Percentiles rank a stretch among this genome's conserved stretches.
These are phyloP conservation scores for Mastomys coucha DNA, from an alignment of 2,113 vertebrate genomes.

Conservation along the genomic window DNA sequence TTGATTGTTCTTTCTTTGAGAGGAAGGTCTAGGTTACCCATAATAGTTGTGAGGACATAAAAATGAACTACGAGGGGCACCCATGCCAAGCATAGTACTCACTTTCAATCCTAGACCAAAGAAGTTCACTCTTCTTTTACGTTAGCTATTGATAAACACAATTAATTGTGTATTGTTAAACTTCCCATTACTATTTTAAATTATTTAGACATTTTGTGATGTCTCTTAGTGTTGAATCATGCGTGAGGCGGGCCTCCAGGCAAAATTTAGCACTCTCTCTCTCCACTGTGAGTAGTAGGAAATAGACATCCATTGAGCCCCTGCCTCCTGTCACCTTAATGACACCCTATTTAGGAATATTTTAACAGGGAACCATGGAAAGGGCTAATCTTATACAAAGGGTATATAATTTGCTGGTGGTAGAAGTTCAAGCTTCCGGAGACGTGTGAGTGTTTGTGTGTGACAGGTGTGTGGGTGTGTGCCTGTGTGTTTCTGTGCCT, in stretches of 20 bases:
- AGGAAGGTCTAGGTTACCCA: background rate
- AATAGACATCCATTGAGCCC: background rate
- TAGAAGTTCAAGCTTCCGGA: background rate
- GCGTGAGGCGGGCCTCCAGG: background rate
- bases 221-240: conserved; percentile 7
- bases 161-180: conserved; percentile 1
- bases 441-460: background rate
- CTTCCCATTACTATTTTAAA: conserved; percentile 26
- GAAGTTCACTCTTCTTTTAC: background rate
- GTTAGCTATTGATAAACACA: background rate
- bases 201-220: background rate
- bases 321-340: background rate
- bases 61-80: background rate
- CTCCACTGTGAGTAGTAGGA: background rate
- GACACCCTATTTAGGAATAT: background rate
- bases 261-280: background rate
- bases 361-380: background rate
- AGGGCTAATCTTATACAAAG: background rate
- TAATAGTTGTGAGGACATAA: background rate
- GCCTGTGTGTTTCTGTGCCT: background rate
- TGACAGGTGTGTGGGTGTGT: background rate
- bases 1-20: background rate
- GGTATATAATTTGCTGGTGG: background rate
- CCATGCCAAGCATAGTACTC: background rate
- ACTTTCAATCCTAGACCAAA: background rate